These are phyloP conservation scores for Lissonota sp. DNA, from an alignment of 2,888 invertebrate species.

Conservation along the genomic window DNA sequence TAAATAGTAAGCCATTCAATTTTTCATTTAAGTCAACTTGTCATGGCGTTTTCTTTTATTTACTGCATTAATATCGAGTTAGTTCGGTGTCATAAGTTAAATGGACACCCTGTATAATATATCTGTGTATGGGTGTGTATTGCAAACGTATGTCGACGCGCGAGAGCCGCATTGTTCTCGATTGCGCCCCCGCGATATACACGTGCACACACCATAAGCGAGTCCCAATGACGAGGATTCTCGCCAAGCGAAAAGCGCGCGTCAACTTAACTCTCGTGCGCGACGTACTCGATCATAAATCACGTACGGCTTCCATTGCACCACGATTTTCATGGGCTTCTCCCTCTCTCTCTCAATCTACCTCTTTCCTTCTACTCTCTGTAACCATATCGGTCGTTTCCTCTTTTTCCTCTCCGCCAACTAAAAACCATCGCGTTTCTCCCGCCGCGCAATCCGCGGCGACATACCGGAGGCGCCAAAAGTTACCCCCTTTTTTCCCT, in stretches of 20 bases:
- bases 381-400: constrained; percentile 33
- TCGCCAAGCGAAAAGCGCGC: constrained; percentile 31
- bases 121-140: constrained; percentile 1
- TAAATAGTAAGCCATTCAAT: too few relatives aligned
- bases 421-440: constrained; percentile 30
- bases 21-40: too few relatives aligned
- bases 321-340: constrained; percentile 70
- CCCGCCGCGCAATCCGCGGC: too few relatives aligned
- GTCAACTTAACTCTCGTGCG: constrained; percentile 60
- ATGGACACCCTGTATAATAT: neutral
- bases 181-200: constrained; percentile 22
- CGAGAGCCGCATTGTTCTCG: constrained; percentile 48
- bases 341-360: constrained; percentile 51
- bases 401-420: neutral
- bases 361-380: constrained; percentile 11
- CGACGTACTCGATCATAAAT: constrained; percentile 68
- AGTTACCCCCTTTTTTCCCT: constrained; percentile 39
- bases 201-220: constrained; percentile 1
- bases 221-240: constrained; percentile 42
- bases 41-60: too few relatives aligned
- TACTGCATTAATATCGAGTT: too few relatives aligned
- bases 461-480: constrained; percentile 6
- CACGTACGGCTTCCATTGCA: constrained; percentile 69
- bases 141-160: constrained; percentile 4
- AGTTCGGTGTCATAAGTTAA: too few relatives aligned